Percentiles rank a stretch among this genome's conserved stretches.
phyloP scores from a whole-genome alignment of 2,888 invertebrate genomes.

The Andrena bicolor region DNA sequence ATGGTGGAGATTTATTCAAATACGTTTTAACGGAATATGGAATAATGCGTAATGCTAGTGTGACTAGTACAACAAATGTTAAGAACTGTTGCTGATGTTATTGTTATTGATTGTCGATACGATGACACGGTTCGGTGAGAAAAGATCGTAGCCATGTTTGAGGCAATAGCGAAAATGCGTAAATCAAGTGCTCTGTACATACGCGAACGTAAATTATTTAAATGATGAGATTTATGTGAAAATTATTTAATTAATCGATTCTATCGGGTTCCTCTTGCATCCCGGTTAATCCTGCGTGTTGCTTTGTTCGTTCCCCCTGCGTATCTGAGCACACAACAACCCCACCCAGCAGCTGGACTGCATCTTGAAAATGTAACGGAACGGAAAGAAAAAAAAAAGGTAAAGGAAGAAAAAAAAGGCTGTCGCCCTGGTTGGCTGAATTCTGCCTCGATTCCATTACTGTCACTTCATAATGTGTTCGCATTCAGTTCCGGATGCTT shows the following conservation, averaged over 20 bases:
- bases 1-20: constrained; percentile 13
- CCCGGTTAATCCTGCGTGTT: constrained; percentile 43
- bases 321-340: constrained; percentile 64
- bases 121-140: constrained; percentile 25
- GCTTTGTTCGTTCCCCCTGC: constrained; percentile 53
- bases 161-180: constrained; percentile 55
- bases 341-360: constrained; percentile 85
- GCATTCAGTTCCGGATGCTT: constrained; percentile 22
- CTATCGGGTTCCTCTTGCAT: constrained; percentile 44
- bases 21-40: constrained; percentile 28
- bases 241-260: constrained; percentile 78
- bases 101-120: constrained; percentile 48
- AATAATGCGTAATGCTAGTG: constrained; percentile 37
- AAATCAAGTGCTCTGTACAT: constrained; percentile 73
- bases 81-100: constrained; percentile 50
- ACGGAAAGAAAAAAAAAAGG: constrained; percentile 30
- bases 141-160: constrained; percentile 35
- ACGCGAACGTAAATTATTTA: constrained; percentile 73
- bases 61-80: constrained; percentile 45
- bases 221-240: constrained; percentile 68
- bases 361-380: constrained; percentile 70
- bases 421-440: constrained; percentile 62
- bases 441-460: constrained; percentile 43
- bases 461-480: constrained; percentile 52
- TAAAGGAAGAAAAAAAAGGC: constrained; percentile 27